Evolutionary conservation across 2,888 invertebrate genomes (phyloP).

Genomic region (Elegia similella): DNA sequence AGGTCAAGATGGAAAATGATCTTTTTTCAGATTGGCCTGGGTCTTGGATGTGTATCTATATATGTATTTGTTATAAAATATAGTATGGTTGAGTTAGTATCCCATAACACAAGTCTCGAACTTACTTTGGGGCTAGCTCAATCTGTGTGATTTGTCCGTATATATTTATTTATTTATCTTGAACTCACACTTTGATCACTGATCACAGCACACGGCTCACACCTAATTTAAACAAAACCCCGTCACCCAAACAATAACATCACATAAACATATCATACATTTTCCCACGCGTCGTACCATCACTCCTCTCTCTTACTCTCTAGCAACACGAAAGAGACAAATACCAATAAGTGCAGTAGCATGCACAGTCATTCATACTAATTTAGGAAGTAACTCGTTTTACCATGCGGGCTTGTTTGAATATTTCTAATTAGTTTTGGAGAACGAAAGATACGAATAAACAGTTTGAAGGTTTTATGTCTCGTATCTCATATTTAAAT

Average conservation of each 20-base stretch:
- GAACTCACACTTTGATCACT: background rate
- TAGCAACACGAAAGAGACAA: constrained; percentile 25
- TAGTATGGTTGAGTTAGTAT: too few species aligned
- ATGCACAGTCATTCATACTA: constrained; percentile 42
- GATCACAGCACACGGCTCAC: constrained; percentile 25
- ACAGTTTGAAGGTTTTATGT: constrained; percentile 8
- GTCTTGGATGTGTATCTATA: too few species aligned
- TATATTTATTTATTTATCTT: too few species aligned
- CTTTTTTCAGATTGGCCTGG: too few species aligned
- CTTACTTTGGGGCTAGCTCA: too few species aligned
- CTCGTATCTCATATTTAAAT: background rate
- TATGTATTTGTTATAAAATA: too few species aligned
- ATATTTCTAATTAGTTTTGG: constrained; percentile 17
- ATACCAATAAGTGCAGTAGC: constrained; percentile 21
- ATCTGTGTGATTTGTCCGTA: too few species aligned
- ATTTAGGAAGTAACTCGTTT: constrained; percentile 45
- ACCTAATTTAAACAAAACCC: constrained; percentile 36
- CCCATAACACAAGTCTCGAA: too few species aligned
- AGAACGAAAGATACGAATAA: constrained; percentile 6
- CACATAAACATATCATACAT: constrained; percentile 35
- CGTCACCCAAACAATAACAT: constrained; percentile 22
- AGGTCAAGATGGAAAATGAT: too few species aligned
- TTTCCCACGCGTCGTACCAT: constrained; percentile 44
- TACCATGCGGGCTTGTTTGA: constrained; percentile 44
- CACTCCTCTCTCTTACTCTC: constrained; percentile 33